Base-by-base conservation (phyloP, 2,888 invertebrate species). In the Mycogona germanica region DNA sequence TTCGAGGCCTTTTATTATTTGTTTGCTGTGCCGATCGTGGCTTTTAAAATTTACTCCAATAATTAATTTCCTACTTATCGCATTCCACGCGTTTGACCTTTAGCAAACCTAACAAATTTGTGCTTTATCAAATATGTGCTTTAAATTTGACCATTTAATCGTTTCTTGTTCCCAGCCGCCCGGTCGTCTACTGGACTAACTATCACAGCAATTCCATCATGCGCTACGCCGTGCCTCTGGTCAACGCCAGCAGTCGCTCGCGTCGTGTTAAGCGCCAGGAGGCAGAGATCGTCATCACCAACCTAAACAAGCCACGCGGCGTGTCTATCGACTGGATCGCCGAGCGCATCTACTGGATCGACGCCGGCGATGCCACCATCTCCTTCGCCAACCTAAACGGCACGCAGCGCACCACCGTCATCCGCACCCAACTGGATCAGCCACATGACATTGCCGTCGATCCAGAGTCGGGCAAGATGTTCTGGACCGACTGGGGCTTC, bases 401-500 rank as follows among this genome's bases (percentile, higher is more conserved):
- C 1, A 71, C 73, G 14, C 73, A 73, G 35, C 72, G 73, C 55
- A 73, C 73, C 58, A 77, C 78, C 25, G 68, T 83, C 48, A 67
- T 76, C 60, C 65, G 64, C 19, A 68, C 72, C 7, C 69, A 68
- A 46, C 68, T 77, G 61, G 75, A 78, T 62, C 79, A 82, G 68
- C 83, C 84, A 12, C 77, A 76, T 63, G 84, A 84, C 65, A 76
- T 87, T 60, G 79, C 79, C 7, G 68, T 86, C 9, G 79, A 81
- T 63, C 79, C 81, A 3, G 75, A 74, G 3, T 75, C 79, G 26
- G 76, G 78, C n/a, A 69, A 77, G 64, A 72, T 88, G 72, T 81
- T 80, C 66, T 88, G 87, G 86, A 77, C 83, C 4, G 84, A 82
- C 56, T 74, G 81, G 70, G 84, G 84, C 56, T 73, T 78, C 53